Conservation (phyloP, 2,113 vertebrate genomes). For the Channa maculata region DNA sequence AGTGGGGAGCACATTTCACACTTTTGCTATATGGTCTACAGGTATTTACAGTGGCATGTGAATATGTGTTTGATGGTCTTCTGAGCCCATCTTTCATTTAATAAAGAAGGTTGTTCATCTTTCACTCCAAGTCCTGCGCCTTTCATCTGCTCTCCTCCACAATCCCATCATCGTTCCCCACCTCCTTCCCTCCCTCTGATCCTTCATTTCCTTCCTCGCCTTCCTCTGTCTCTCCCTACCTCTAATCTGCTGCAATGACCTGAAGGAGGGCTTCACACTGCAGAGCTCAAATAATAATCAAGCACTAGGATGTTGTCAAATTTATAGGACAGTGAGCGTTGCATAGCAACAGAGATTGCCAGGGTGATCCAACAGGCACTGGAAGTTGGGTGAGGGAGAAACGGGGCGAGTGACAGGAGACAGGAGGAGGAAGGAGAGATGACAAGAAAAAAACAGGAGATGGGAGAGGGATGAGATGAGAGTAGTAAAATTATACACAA, state of each 20-base stretch:
- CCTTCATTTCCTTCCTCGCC: slow-evolving; percentile 52
- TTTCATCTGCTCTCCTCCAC: slow-evolving; percentile 13
- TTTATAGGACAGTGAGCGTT: slow-evolving; percentile 80
- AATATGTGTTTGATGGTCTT: slow-evolving; percentile 32
- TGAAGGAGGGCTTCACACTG: slow-evolving; percentile 76
- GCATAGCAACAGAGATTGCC: slow-evolving; percentile 83
- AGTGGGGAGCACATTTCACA: slow-evolving; percentile 48
- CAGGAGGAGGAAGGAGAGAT: slow-evolving; percentile 51
- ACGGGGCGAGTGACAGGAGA: slow-evolving; percentile 62
- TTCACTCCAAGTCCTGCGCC: slow-evolving; percentile 5
- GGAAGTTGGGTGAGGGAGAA: slow-evolving; percentile 67
- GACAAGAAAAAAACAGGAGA: slow-evolving; percentile 28
- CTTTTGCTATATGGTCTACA: slow-evolving; percentile 25
- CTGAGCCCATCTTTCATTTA: slow-evolving; percentile 54
- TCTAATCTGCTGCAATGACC: slow-evolving; percentile 77
- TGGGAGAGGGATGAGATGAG: slow-evolving; percentile 45
- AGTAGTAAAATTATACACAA: slow-evolving; percentile 41
- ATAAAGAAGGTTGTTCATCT: slow-evolving; percentile 44
- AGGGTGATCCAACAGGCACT: slow-evolving; percentile 70
- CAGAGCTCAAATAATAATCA: slow-evolving; percentile 83
- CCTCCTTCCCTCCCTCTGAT: slow-evolving; percentile 44
- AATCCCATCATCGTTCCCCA: slow-evolving; percentile 43
- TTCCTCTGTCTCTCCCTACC: slow-evolving; percentile 46
- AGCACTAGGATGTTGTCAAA: slow-evolving; percentile 80
- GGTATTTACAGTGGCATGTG: slow-evolving; percentile 33